Evolutionary conservation across 2,113 vertebrate species (phyloP).

Genomic region (Dryoscopus gambensis): DNA sequence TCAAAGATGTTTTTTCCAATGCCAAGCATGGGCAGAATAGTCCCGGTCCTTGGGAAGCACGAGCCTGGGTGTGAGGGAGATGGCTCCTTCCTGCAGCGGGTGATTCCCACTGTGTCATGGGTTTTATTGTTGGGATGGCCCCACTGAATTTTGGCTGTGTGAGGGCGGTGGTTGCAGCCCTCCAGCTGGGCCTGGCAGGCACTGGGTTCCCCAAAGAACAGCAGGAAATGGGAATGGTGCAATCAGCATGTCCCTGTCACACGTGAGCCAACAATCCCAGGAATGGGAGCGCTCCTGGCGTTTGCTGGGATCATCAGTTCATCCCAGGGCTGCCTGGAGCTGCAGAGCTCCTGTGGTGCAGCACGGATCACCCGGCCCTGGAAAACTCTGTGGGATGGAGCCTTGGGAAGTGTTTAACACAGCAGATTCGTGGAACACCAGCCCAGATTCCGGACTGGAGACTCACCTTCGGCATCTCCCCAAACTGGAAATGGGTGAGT

Average conservation of each 20-base stretch:
- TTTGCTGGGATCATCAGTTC: neutral
- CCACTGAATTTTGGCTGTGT: neutral
- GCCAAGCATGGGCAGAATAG: neutral
- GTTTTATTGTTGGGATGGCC: neutral
- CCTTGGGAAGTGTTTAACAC: neutral
- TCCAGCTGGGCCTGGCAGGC: neutral
- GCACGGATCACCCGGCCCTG: neutral
- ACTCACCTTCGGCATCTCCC: neutral
- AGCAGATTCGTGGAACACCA: neutral
- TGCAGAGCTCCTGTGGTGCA: neutral
- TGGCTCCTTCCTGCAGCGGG: neutral
- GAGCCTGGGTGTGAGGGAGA: neutral
- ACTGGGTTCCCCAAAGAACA: neutral
- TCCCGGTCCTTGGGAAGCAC: neutral
- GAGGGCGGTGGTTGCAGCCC: neutral
- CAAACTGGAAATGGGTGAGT: neutral
- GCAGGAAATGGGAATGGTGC: rapidly evolving
- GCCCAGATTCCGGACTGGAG: neutral
- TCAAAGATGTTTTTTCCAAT: neutral
- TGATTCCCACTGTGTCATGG: neutral
- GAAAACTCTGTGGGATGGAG: neutral
- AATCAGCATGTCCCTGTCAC: neutral
- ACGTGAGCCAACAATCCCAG: rapidly evolving
- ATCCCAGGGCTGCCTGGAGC: neutral
- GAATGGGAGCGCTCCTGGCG: neutral